A percentile compares a stretch with the other conserved stretches of the same genome.
Conservation (phyloP, 2,797 vertebrate genomes). For the Selene dorsalis region DNA sequence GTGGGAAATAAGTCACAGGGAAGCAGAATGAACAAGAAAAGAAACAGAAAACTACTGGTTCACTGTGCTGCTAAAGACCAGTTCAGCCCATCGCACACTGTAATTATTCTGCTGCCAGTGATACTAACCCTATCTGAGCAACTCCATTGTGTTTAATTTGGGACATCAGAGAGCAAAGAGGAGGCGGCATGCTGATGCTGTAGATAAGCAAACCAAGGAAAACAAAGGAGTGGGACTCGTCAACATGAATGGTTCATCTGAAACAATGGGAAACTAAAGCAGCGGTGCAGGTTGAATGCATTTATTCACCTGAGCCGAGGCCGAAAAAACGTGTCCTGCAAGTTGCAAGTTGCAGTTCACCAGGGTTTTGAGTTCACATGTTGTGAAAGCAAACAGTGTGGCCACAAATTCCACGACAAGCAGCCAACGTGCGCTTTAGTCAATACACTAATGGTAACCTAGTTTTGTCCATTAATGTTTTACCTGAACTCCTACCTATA, state of each 20-base stretch:
- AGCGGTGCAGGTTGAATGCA: conserved; percentile 3
- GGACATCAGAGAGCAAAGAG: conserved; percentile 60
- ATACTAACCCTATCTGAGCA: conserved; percentile 65
- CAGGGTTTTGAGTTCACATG: conserved; percentile 11
- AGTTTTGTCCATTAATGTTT: conserved; percentile 68
- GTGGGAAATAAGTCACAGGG: conserved; percentile 33
- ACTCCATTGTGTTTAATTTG: conserved; percentile 75
- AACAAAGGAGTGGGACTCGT: conserved; percentile 30
- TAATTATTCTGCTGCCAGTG: conserved; percentile 75
- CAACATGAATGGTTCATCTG: conserved; percentile 30
- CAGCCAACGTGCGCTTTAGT: conserved; percentile 15
- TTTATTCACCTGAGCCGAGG: conserved; percentile 5
- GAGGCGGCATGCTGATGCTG: conserved; percentile 39
- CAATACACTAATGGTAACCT: conserved; percentile 61
- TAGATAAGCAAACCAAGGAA: conserved; percentile 46
- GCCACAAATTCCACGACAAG: conserved; percentile 43
- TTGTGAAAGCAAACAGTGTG: conserved; percentile 26
- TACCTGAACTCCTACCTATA: conserved; percentile 66
- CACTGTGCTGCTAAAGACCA: conserved; percentile 52
- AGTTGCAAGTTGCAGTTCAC: not conserved
- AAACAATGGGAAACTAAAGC: conserved; percentile 17
- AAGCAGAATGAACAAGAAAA: conserved; percentile 38
- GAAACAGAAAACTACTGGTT: conserved; percentile 46
- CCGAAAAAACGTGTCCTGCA: conserved; percentile 5
- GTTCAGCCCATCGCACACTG: conserved; percentile 45